Evolutionary conservation across 2,113 vertebrate species (phyloP).

Genomic region (Cryptoleucopteryx plumbea): DNA sequence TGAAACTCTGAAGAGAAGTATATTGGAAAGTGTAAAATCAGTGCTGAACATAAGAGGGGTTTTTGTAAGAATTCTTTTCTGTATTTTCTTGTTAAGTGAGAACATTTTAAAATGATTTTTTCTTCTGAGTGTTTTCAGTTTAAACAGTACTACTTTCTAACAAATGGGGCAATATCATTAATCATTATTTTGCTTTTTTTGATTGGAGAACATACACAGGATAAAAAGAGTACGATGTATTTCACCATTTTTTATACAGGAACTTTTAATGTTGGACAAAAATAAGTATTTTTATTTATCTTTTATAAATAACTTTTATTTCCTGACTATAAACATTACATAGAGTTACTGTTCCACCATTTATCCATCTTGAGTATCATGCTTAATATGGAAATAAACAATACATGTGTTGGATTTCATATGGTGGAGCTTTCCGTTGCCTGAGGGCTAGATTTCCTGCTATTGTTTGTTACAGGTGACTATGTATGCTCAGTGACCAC

Average conservation of each 20-base stretch:
- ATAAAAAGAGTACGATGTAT: not conserved
- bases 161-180: not conserved
- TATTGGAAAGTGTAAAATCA: not conserved
- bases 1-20: not conserved
- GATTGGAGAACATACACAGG: not conserved
- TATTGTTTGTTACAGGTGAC: not conserved
- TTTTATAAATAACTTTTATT: constrained; percentile 31
- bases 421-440: not conserved
- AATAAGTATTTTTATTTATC: not conserved
- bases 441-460: not conserved
- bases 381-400: not conserved
- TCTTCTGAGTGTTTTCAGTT: not conserved
- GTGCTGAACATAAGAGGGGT: not conserved
- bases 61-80: not conserved
- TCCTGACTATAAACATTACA: not conserved
- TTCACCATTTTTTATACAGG: not conserved
- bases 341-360: not conserved
- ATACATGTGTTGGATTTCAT: not conserved
- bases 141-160: not conserved
- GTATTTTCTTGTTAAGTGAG: not conserved
- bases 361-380: not conserved
- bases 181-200: not conserved
- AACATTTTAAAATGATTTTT: not conserved
- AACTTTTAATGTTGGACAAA: not conserved
- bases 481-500: not conserved